Evolutionary conservation across 2,888 invertebrate species (phyloP), one percentile per base, ranked within the genome.

Genomic region (Drosophila subsilvestris): DNA sequence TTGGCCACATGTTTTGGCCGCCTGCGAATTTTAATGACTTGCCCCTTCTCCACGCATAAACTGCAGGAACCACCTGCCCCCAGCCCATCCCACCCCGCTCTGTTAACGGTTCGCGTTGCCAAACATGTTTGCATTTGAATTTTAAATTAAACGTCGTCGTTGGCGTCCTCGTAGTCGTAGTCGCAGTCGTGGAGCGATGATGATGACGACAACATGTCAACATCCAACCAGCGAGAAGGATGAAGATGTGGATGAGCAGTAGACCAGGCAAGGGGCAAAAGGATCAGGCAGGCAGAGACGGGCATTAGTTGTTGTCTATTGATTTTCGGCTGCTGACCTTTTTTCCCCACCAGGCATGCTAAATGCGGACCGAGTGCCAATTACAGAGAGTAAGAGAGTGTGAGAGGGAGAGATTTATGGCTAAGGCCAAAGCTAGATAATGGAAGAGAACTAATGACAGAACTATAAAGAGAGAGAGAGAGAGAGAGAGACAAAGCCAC

Each of bases 21-120:
- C 78, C 76, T 80, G 73, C 78, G 76, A 86, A 82, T 79, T 80
- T 83, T 76, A 78, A 86, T 86, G 86, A 85, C 74, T 79, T 77
- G 22, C 20, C 22, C 25, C 47, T 44, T 66, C 48, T 50, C 58
- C 60, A 53, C 49, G 54, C 63, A 51, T 51, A 56, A 73, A 73
- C 74, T 76, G 74, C 58, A 27, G 37, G n/a, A 37, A 1, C 14
- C 14, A 57, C 47, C 48, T 57, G 57, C 22, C 25, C 25, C 25
- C 25, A 25, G 4, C 44, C 43, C 12, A 7, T 6, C 22, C 8
- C 47, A 14, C 9, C 4, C 3, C 10, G 17, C 47, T 44, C 43
- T 43, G 47, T 54, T 69, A 32, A 55, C 63, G 57, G 45, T 45
- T 59, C 62, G 61, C 63, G 75, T 72, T 67, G 61, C 72, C 62